phyloP scores from a whole-genome alignment of 2,797 vertebrate genomes.

The Epinephelus coioides region DNA sequence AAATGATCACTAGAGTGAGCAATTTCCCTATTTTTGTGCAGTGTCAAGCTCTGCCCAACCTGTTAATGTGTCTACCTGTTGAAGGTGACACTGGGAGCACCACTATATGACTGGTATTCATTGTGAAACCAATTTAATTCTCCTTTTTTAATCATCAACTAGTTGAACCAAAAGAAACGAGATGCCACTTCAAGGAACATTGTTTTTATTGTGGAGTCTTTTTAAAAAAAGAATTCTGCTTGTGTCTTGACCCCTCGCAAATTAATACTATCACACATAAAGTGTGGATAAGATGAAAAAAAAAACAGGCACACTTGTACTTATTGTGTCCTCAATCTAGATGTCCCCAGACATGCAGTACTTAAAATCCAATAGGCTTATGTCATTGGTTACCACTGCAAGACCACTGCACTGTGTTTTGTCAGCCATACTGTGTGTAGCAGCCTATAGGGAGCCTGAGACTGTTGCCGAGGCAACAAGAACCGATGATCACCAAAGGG shows the following conservation, averaged over 20 bases:
- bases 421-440: slow-evolving; percentile 24
- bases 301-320: background rate
- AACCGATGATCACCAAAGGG: slow-evolving; percentile 69
- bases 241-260: background rate
- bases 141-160: background rate
- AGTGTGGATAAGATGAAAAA: no score
- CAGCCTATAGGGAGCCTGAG: slow-evolving; percentile 66
- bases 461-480: slow-evolving; percentile 76
- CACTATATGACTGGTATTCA: background rate
- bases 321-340: background rate
- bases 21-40: slow-evolving; percentile 11
- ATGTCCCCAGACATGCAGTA: background rate
- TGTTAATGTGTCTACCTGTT: slow-evolving; percentile 64
- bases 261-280: no score
- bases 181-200: background rate
- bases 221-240: background rate
- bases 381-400: slow-evolving; percentile 20
- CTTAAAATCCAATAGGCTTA: background rate
- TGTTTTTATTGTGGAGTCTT: background rate
- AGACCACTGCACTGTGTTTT: slow-evolving; percentile 20
- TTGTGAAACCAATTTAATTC: background rate
- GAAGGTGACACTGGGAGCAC: background rate
- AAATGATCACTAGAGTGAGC: slow-evolving; percentile 61
- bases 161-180: background rate
- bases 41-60: slow-evolving; percentile 29